phyloP scores from a whole-genome alignment of 1,140 invertebrate genomes.

The Notospermus geniculatus region DNA sequence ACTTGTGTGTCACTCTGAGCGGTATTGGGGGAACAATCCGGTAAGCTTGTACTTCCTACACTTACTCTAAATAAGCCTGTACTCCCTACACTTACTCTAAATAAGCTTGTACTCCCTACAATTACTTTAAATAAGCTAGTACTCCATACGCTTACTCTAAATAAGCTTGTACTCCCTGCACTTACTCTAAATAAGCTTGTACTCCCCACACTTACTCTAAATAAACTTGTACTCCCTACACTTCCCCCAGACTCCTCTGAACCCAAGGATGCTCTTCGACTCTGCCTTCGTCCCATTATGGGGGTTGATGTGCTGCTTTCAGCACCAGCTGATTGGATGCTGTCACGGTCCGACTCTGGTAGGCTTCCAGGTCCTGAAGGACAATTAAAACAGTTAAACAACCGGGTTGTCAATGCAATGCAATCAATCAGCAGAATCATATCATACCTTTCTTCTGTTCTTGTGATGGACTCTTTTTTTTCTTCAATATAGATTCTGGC shows the following conservation, averaged over 20 bases:
- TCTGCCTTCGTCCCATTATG: background rate
- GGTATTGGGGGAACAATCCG: no score
- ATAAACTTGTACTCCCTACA: conserved; percentile 35
- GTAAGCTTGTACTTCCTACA: no score
- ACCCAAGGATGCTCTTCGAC: conserved; percentile 32
- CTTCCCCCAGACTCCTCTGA: conserved; percentile 50
- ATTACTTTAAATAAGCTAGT: no score
- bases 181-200: no score
- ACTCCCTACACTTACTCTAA: background rate
- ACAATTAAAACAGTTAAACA: background rate
- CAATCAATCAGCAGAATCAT: no score
- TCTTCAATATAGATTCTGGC: background rate
- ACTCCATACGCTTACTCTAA: no score
- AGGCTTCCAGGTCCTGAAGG: background rate
- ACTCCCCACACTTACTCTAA: conserved; percentile 34
- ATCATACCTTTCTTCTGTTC: no score
- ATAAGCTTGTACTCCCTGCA: no score
- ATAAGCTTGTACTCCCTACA: background rate
- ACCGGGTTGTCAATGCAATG: no score
- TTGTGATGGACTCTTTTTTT: background rate
- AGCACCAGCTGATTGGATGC: conserved; percentile 3
- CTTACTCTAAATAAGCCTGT: conserved; percentile 1
- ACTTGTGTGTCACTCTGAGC: no score
- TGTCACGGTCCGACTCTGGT: conserved; percentile 10
- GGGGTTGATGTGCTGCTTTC: background rate